Conservation (phyloP, 2,797 vertebrate genomes). For the Acanthis flammea region DNA sequence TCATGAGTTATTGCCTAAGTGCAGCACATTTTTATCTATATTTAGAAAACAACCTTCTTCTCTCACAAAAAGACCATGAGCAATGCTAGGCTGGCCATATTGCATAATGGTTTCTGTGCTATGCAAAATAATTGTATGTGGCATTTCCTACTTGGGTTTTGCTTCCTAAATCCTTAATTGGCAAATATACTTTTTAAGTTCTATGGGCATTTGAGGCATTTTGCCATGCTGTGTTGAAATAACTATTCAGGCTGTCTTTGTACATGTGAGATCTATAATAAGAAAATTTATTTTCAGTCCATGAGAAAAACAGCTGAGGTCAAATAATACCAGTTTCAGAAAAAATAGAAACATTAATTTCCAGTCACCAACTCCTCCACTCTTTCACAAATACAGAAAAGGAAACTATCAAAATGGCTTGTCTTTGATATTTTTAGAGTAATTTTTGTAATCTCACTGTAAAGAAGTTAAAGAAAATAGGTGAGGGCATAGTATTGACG, state of each 20-base stretch:
- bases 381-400: neutral
- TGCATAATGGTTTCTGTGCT: slow-evolving; percentile 45
- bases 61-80: neutral
- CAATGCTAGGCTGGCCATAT: slow-evolving; percentile 45
- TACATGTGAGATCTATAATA: slow-evolving; percentile 14
- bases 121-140: slow-evolving; percentile 49
- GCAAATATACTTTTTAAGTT: slow-evolving; percentile 45
- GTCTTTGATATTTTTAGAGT: neutral
- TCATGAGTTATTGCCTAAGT: slow-evolving; percentile 56
- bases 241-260: slow-evolving; percentile 10
- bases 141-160: slow-evolving; percentile 16
- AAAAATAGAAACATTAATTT: slow-evolving; percentile 36
- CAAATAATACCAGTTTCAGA: neutral
- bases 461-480: neutral
- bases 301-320: neutral
- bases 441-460: neutral
- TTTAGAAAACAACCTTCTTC: slow-evolving; percentile 53
- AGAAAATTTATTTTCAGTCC: neutral
- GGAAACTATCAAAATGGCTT: neutral
- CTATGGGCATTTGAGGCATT: slow-evolving; percentile 35
- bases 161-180: slow-evolving; percentile 67
- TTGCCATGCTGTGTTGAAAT: slow-evolving; percentile 42
- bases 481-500: neutral
- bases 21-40: slow-evolving; percentile 36
- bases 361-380: neutral